Evolutionary conservation across 2,888 invertebrate species (phyloP), one percentile per base, ranked within the genome.

Genomic region (Hemithea aestivaria): DNA sequence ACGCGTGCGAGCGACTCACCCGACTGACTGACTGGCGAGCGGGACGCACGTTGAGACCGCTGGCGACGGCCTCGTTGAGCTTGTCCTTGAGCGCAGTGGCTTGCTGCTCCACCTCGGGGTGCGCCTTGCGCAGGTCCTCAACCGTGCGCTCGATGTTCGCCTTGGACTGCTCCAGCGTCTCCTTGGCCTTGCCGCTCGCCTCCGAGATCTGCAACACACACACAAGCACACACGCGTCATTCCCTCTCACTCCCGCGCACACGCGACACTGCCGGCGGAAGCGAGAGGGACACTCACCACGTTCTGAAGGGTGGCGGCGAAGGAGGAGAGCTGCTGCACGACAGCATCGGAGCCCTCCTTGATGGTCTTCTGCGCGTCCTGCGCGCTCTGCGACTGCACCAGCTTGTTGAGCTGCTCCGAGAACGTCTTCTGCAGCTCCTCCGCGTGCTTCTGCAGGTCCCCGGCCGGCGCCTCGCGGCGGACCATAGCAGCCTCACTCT

Each of bases 61-160:
- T 64, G 62, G 73, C 65, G 27, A 83, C 66, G 56, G 81, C 76
- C 27, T 52, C 20, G 49, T 71, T 64, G 45, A 87, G 48, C 54
- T 71, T 70, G 28, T 78, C 74, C 33, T 65, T 62, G 31, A 84
- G 63, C 11, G 51, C 62, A 29, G 8, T 31, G 35, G 81, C 80
- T 38, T 80, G 70, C 55, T 73, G 62, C 56, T 85, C 79, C 10
- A 85, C 72, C 26, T 85, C 84, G 38, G 85, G 85, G 70, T 87
- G 83, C 24, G 69, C 55, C 51, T 62, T 56, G 53, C 74, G 76
- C 35, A 87, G 71, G 0, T 85, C 79, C n/a, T 66, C 70, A 0
- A 60, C 70, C 3, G 72, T 55, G 27, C 51, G 53, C 62, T 83
- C 62, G 29, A 87, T 7, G 68, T 59, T 73, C 45, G 53, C 39